Base-by-base conservation (phyloP, 2,113 vertebrate genomes). In the Laticauda laticaudata region DNA sequence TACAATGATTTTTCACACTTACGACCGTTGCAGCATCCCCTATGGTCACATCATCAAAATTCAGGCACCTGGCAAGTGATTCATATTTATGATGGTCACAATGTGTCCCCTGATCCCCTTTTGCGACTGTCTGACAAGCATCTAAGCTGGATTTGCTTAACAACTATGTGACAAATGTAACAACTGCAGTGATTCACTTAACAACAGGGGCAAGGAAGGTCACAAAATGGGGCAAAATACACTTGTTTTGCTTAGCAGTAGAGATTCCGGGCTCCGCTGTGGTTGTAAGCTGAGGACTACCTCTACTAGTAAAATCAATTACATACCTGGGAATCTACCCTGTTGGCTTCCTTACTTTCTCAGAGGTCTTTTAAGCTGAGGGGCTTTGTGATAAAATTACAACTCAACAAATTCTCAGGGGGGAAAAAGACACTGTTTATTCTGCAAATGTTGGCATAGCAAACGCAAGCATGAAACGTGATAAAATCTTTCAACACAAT, bases 251-350 rank as follows among this genome's bases (percentile, higher is more conserved):
- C 8, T 61, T 10, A 61, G 56, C 56, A 21, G 23, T 8, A 3
- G 57, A 61, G 7, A 26, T 57, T 57, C 23, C 2, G 2, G 56
- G 6, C 56, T 57, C 21, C 0, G 1, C 10, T 14, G 61, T n/a
- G 61, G 61, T 5, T 0, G 12, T n/a, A n/a, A 15, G 12, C 2
- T 0, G 29, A 69, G 61, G 29, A 69, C 29, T 5, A 2, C 0
- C 12, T n/a, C 4, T 69, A 14, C 0, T 29, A n/a, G 86, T n/a
- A 59, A 59, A 55, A 55, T 18, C 26, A 20, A 18, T 4, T 21
- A 4, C 12, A 29, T 2, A 75, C 15, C 14, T 75, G 69, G 15
- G n/a, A 75, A 48, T 75, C n/a, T 20, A 5, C 5, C 43, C 26
- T 14, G 24, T 48, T 12, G 5, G 14, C 3, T 59, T 9, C 3